phyloP scores from a whole-genome alignment of 2,113 vertebrate species.

The Corythaeola cristata region DNA sequence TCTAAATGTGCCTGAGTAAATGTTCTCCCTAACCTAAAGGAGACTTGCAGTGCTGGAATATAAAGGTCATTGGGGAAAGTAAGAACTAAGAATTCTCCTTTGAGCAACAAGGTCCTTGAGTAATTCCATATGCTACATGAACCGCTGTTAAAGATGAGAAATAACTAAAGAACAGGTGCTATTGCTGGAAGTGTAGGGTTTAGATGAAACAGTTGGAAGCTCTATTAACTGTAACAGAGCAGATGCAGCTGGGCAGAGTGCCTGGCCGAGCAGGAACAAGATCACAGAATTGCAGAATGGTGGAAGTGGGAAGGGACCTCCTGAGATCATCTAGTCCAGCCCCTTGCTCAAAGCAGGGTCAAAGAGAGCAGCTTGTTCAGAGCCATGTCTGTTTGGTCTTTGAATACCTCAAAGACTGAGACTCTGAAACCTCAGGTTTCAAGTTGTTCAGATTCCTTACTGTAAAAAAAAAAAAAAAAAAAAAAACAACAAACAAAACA shows the following conservation, averaged over 20 bases:
- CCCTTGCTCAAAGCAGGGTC: neutral
- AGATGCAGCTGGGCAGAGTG: neutral
- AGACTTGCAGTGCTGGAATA: neutral
- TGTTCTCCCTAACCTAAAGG: neutral
- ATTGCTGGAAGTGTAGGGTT: neutral
- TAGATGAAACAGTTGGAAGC: slow-evolving; percentile 25
- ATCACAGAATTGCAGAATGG: neutral
- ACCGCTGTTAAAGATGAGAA: slow-evolving; percentile 4
- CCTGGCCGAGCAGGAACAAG: neutral
- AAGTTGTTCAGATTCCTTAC: neutral
- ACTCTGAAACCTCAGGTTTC: neutral
- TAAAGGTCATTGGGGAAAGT: slow-evolving; percentile 12
- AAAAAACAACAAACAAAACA: neutral
- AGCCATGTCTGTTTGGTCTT: fast-evolving
- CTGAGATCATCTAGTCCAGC: neutral
- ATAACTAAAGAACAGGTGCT: slow-evolving; percentile 42
- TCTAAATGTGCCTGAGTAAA: neutral
- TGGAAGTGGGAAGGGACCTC: neutral
- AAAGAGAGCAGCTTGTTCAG: neutral
- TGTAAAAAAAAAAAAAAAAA: too few species aligned
- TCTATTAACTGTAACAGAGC: neutral
- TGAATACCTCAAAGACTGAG: neutral
- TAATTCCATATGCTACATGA: slow-evolving; percentile 33
- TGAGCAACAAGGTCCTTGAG: neutral
- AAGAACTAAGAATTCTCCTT: slow-evolving; percentile 35